Evolutionary conservation across 30 jellyfish, hydroid and myxozoan species (phyloP), one percentile per base, ranked within the genome.

Genomic region (Aurelia sp.): DNA sequence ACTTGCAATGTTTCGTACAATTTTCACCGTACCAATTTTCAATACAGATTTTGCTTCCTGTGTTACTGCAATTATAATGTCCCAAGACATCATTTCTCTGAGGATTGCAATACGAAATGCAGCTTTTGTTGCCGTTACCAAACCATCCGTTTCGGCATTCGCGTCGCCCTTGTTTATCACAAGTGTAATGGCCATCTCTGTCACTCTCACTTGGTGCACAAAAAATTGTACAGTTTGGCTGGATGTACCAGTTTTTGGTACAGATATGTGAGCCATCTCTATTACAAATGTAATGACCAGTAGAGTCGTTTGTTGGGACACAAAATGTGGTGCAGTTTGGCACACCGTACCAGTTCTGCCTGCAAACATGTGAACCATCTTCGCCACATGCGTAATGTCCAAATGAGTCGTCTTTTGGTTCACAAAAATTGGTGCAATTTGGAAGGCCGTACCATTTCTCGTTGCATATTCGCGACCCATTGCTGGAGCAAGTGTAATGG

Each of bases 201-300:
- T 61, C 73, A 44, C 31, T 58, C 27, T 84, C 71, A 30, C 81
- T 84, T 35, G 86, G 61, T 11, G 12, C 47, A 71, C 93, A 84
- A 23, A 40, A 81, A 41, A 11, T 1, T n/a, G 76, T 47, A 68
- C 76, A 44, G 10, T 44, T 44, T 44, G 55, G 55, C 10, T 44
- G 55, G 3, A 44, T 10, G 55, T 47, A 65, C 76, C 41, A 65
- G 41, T 65, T 65, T 65, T n/a, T 65, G 48, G 18, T 15, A 21
- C 76, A 65, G 3, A 65, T 23, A 21, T 82, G 89, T 2, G 31
- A 15, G 21, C 89, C 65, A 21, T 61, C 44, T 59, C 21, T 62
- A 37, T 40, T 16, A 44, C 96, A 86, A 31, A 11, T 62, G 55
- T 52, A 88, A 64, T 88, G 91, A 0, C 96, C 96, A 3, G n/a